phyloP scores from a whole-genome alignment of 2,797 vertebrate genomes.

The Silurus lanzhouensis region DNA sequence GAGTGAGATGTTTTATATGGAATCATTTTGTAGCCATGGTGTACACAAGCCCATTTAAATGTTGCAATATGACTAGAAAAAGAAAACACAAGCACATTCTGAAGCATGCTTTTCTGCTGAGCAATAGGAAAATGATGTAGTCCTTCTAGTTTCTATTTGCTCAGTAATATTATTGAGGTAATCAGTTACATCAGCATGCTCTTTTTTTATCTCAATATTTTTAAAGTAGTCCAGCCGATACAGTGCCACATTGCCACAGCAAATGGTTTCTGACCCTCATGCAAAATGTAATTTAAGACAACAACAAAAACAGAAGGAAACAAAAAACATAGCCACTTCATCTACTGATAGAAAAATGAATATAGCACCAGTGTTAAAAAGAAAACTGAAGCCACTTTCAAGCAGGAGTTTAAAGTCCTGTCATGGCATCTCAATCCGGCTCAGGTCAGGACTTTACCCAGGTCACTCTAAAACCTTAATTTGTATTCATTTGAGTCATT shows the following conservation, averaged over 20 bases:
- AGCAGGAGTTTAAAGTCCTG: background rate
- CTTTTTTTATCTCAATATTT: background rate
- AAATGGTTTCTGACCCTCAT: background rate
- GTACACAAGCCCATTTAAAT: background rate
- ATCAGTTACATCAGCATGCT: background rate
- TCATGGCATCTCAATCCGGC: background rate
- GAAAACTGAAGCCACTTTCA: background rate
- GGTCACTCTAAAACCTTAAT: background rate
- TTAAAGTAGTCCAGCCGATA: background rate
- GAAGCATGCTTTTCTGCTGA: constrained; percentile 10
- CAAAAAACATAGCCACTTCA: background rate
- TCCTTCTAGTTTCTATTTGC: background rate
- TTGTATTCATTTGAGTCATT: background rate
- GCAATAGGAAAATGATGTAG: background rate
- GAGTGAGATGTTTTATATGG: background rate
- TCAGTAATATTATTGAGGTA: constrained; percentile 26
- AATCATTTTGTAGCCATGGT: background rate
- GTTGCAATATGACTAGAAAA: background rate
- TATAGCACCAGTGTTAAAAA: background rate
- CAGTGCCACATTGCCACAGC: background rate
- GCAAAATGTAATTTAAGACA: background rate
- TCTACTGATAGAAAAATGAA: background rate
- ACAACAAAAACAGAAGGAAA: background rate
- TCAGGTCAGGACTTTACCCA: background rate
- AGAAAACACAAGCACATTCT: background rate